phyloP scores from a whole-genome alignment of 1,140 invertebrate genomes.

The Drosophila quadrilineata region DNA sequence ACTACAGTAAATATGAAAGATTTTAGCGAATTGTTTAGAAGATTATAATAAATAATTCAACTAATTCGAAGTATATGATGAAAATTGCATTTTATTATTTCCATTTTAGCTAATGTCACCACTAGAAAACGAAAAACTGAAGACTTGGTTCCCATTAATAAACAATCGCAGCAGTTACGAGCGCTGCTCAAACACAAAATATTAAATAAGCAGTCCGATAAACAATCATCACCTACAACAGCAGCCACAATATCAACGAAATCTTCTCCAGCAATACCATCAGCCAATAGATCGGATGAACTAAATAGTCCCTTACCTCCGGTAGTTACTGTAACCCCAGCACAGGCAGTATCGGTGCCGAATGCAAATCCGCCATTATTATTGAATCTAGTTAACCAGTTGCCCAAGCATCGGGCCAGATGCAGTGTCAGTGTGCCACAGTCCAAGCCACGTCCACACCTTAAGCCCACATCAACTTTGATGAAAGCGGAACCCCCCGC shows the following conservation, averaged over 20 bases:
- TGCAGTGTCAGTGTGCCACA: constrained; percentile 13
- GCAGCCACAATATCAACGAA: too few species aligned
- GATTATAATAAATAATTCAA: neutral
- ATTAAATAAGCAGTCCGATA: constrained; percentile 57
- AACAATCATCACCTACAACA: too few species aligned
- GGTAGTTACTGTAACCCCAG: constrained; percentile 7
- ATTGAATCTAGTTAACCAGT: constrained; percentile 53
- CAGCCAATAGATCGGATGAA: neutral
- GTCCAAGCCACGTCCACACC: neutral
- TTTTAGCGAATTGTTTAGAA: constrained; percentile 1
- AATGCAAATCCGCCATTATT: constrained; percentile 49
- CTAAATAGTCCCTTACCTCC: neutral
- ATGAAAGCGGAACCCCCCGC: too few species aligned
- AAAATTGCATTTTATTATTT: neutral
- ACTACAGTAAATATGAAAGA: neutral
- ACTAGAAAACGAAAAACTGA: constrained; percentile 5
- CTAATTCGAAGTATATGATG: neutral
- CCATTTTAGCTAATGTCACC: constrained; percentile 4
- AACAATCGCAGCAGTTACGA: constrained; percentile 55
- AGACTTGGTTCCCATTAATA: constrained; percentile 3
- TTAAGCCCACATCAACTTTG: neutral
- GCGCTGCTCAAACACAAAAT: constrained; percentile 54
- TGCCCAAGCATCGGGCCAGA: constrained; percentile 46
- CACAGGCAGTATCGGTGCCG: too few species aligned
- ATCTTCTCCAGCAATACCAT: neutral